These are phyloP conservation scores for Chaetops frenatus DNA, from an alignment of 2,113 vertebrate genomes.

Conservation along the genomic window DNA sequence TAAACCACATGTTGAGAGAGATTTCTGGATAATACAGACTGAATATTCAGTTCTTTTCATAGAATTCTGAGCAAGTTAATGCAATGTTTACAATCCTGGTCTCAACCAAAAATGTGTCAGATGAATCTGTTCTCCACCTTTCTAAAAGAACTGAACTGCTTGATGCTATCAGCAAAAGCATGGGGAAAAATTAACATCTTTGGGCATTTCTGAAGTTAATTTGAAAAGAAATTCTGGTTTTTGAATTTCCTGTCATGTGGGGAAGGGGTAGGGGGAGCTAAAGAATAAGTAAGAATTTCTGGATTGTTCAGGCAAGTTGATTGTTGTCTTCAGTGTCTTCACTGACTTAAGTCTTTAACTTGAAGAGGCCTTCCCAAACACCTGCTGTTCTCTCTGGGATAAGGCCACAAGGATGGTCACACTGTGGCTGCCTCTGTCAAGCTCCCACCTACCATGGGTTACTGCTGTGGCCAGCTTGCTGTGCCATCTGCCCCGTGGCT, in stretches of 20 bases:
- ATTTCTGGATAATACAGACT: background rate
- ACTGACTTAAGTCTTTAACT: background rate
- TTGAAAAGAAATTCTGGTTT: background rate
- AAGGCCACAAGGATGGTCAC: accelerated
- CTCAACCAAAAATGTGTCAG: background rate
- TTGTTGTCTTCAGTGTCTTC: background rate
- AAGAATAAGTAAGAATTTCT: background rate
- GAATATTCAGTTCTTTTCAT: background rate
- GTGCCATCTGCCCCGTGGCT: background rate
- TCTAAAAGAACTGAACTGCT: background rate
- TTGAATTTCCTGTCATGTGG: background rate
- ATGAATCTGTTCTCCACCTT: background rate
- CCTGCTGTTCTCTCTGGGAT: background rate
- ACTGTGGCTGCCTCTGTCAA: background rate
- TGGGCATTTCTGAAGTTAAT: background rate
- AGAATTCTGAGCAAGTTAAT: background rate
- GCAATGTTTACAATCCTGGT: accelerated
- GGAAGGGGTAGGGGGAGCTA: accelerated
- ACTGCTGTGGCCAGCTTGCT: background rate
- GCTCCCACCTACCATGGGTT: accelerated
- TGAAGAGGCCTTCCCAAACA: background rate
- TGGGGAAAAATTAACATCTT: background rate
- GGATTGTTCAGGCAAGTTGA: background rate
- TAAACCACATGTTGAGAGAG: background rate
- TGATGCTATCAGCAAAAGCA: background rate